A percentile compares a stretch with the other conserved stretches of the same genome.
Conservation (phyloP, 2,888 invertebrate species). For the Pollenia labialis region DNA sequence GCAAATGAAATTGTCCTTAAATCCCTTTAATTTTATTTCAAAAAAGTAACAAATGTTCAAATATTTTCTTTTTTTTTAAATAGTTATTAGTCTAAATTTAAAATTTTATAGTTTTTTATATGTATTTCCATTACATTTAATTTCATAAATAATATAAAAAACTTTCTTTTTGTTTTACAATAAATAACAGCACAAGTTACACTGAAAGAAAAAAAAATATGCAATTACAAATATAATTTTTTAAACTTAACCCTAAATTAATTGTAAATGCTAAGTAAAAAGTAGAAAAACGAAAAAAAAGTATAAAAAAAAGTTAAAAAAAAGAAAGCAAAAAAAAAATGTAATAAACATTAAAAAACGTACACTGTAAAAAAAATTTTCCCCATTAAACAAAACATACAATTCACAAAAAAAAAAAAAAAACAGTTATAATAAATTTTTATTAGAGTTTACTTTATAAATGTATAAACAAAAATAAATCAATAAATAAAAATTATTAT, state of each 20-base stretch:
- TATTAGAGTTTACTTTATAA: slow-evolving; percentile 66
- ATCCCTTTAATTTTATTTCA: neutral
- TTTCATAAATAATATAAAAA: neutral
- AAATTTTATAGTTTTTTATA: neutral
- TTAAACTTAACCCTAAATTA: slow-evolving; percentile 12
- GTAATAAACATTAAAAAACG: slow-evolving; percentile 14
- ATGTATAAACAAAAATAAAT: slow-evolving; percentile 74
- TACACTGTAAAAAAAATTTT: slow-evolving; percentile 19
- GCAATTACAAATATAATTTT: slow-evolving; percentile 27
- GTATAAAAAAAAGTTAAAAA: neutral
- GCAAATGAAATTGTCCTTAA: neutral
- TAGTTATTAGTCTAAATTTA: slow-evolving; percentile 13
- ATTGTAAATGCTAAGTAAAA: slow-evolving; percentile 48
- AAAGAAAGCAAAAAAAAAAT: slow-evolving; percentile 2
- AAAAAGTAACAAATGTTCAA: slow-evolving; percentile 39
- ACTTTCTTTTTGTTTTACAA: neutral
- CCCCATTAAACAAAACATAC: slow-evolving; percentile 3
- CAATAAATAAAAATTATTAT: slow-evolving; percentile 36
- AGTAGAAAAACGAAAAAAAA: neutral
- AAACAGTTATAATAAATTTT: slow-evolving; percentile 68
- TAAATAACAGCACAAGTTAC: slow-evolving; percentile 48
- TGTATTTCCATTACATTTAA: slow-evolving; percentile 14
- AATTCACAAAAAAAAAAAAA: slow-evolving; percentile 36
- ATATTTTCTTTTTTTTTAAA: slow-evolving; percentile 5
- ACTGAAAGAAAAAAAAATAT: slow-evolving; percentile 25